Conservation (phyloP, 1,140 invertebrate species). For the Eurytemora carolleeae region DNA sequence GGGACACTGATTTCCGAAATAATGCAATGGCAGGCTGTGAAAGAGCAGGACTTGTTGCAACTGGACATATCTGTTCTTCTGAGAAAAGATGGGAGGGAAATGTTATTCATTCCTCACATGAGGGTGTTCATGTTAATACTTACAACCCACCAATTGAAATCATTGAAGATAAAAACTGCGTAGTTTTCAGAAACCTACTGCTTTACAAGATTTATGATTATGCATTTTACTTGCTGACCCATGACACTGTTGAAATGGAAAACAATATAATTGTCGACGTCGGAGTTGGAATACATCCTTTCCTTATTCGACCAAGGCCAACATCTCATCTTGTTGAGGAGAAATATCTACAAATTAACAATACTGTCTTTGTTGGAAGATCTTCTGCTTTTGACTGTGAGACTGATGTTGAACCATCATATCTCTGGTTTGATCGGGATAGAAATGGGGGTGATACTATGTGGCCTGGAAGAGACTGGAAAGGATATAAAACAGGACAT, state of each 20-base stretch:
- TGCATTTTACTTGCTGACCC: neutral
- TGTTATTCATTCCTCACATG: slow-evolving; percentile 1
- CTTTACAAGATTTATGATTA: neutral
- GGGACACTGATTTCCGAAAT: neutral
- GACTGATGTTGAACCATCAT: neutral
- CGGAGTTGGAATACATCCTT: neutral
- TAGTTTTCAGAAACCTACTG: neutral
- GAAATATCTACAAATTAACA: neutral
- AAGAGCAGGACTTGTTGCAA: neutral
- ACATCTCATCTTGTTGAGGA: neutral
- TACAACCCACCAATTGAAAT: neutral
- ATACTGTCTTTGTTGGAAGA: neutral
- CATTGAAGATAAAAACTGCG: neutral
- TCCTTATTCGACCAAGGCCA: neutral
- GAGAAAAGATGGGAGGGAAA: slow-evolving; percentile 13
- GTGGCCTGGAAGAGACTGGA: neutral
- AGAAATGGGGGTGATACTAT: neutral
- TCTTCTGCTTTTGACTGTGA: neutral
- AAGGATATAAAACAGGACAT: neutral
- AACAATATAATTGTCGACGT: neutral
- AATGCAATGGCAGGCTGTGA: slow-evolving; percentile 17
- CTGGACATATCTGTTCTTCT: slow-evolving; percentile 11
- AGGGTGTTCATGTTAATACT: neutral
- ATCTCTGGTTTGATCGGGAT: neutral
- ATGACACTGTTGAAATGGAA: neutral